Conservation (phyloP, 2,888 invertebrate species). For the Cosmorhoe ocellata region DNA sequence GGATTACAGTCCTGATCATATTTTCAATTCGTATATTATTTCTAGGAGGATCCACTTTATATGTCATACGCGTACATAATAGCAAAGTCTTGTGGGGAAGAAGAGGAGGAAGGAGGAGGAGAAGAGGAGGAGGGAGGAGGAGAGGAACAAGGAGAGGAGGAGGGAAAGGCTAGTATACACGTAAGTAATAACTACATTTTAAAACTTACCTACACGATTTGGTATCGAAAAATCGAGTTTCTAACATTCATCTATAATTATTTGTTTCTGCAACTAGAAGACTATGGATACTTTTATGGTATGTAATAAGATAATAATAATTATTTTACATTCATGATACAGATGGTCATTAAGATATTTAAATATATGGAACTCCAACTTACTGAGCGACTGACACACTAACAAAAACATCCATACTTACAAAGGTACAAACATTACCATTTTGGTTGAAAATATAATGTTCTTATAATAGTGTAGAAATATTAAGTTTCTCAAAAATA, state of each 20-base stretch:
- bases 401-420: too few species aligned
- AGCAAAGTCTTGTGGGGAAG: constrained; percentile 98
- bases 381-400: too few species aligned
- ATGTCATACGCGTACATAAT: constrained; percentile 99
- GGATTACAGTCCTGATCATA: too few species aligned
- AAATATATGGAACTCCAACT: too few species aligned
- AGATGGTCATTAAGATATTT: too few species aligned
- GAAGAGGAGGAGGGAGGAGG: constrained; percentile 90
- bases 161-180: constrained; percentile 94
- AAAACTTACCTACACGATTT: too few species aligned
- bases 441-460: too few species aligned
- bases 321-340: too few species aligned
- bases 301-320: constrained; percentile 37
- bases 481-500: too few species aligned
- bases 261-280: constrained; percentile 68
- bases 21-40: not conserved
- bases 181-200: too few species aligned
- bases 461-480: too few species aligned
- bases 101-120: constrained; percentile 97
- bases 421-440: too few species aligned
- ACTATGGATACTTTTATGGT: constrained; percentile 75
- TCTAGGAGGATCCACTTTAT: constrained; percentile 94
- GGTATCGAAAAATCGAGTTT: not conserved
- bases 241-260: constrained; percentile 3
- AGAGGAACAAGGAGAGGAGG: constrained; percentile 85